Base-by-base conservation (phyloP, 53 echinoderm and acorn worm genomes). In the Pentamera pediparva region DNA sequence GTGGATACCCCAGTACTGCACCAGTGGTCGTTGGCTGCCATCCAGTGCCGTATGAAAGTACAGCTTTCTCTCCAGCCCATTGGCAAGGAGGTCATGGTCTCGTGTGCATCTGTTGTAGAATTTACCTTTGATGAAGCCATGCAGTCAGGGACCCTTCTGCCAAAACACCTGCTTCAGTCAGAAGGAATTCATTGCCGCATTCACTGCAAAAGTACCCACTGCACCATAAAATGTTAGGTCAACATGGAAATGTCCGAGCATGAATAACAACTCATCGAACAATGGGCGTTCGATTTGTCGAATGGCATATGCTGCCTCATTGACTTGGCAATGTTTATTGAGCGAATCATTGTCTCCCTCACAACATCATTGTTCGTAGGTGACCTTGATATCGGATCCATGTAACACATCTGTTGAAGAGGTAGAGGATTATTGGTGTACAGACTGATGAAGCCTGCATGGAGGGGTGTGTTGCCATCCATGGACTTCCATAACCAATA, bases 301-400 rank as follows among this genome's bases (percentile, higher is more conserved):
- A n/a, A n/a, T n/a, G n/a, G n/a, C n/a, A n/a, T n/a, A 29, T 57
- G 58, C 25, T 82, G 83, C 7, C 75, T 62, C 5, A 76, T 79
- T 69, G 75, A 75, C 26, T 76, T 63, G 5, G 85, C 82, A 35
- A 89, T 53, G 12, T 76, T 81, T 47, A 84, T 37, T 18, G 77
- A 50, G 6, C 77, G 70, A 11, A 72, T 31, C 89, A 89, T 89
- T 17, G 81, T 89, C 21, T 89, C 81, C 29, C 76, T 51, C 35
- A 84, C 80, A 6, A 88, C 80, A 70, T 84, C 81, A 73, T 89
- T 89, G 33, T 64, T 85, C 0, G 85, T 89, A 39, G 89, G 89
- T 9, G 88, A 82, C 57, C 38, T 77, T 5, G 82, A 40, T 51
- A 86, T 86, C 22, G 87, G 87, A 35, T 83, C 79, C 83, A 83